phyloP scores from a whole-genome alignment of 2,797 vertebrate genomes.

The Botia kubotai region DNA sequence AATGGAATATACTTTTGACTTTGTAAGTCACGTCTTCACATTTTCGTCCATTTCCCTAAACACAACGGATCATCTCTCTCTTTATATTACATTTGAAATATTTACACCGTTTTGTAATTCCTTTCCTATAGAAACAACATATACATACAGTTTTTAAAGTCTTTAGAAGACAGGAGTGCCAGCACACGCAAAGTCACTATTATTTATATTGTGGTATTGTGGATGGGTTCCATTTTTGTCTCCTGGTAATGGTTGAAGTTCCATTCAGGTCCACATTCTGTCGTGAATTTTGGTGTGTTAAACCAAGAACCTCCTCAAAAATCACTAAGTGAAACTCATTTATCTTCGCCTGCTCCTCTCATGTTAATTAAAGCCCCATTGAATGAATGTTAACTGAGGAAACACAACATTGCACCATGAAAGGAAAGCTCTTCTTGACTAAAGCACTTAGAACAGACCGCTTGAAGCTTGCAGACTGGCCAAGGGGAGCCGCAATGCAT shows the following conservation, averaged over 20 bases:
- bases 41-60: not conserved
- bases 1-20: conserved; percentile 76
- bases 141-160: conserved; percentile 72
- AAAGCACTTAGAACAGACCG: conserved; percentile 45
- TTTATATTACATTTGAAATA: conserved; percentile 69
- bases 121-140: conserved; percentile 70
- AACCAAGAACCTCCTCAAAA: too few species aligned
- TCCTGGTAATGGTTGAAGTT: not conserved
- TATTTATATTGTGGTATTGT: not conserved
- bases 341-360: not conserved
- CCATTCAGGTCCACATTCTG: too few species aligned
- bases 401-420: conserved; percentile 27
- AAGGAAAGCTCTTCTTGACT: conserved; percentile 23
- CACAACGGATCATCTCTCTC: conserved; percentile 49
- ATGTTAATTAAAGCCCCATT: not conserved
- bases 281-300: not conserved
- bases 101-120: conserved; percentile 66
- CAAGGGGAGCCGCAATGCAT: conserved; percentile 38
- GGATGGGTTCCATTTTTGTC: conserved; percentile 64
- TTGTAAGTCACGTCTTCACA: conserved; percentile 48
- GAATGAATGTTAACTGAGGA: conserved; percentile 41
- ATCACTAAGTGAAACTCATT: too few species aligned
- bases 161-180: conserved; percentile 81
- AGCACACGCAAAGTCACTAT: conserved; percentile 70
- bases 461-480: conserved; percentile 16